Evolutionary conservation across 2,797 vertebrate genomes (phyloP), one percentile per base, ranked within the genome.

Genomic region (Ispidina lecontei): DNA sequence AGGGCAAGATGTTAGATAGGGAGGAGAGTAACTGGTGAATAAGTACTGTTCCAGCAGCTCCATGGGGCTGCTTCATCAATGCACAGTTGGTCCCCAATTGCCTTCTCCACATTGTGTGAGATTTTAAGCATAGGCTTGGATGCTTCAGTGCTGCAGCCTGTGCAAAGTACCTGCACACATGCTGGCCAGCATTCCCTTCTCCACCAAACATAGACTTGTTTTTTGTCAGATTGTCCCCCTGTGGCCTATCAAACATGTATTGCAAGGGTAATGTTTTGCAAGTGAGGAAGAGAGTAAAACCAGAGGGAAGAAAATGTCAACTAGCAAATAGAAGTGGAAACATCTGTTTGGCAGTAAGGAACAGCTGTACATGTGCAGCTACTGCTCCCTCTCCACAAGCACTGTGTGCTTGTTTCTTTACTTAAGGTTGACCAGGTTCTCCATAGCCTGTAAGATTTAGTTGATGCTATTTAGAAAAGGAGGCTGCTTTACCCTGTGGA

Each of bases 401-500:
- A 2, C 14, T 4, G 1, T 0, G 0, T 12, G 37, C 60, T 75
- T 56, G 69, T 6, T 89, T 68, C 64, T 89, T 74, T 80, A 14
- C 29, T 52, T 54, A 43, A 62, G 52, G 43, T 1, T 91, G 89
- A 29, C 17, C 79, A 74, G 29, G 31, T 73, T 96, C 78, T 90
- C 13, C 1, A 19, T 18, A 69, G 21, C 29, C 58, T 71, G 43
- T 21, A 46, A 82, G 89, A 62, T 84, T 94, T 76, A 58, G 35
- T 69, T 93, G 72, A 74, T 83, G 84, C 58, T 93, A 90, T 94
- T 95, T 95, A 64, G 77, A 93, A 91, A 95, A 79, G 81, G 29
- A 93, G 43, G n/a, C 19, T 83, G 11, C 72, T 80, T 63, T 59
- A 69, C 84, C 43, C 28, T 41, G 13, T 47, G 84, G 74, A 55